Conservation (phyloP, 2,797 vertebrate genomes). For the Catamblyrhynchus diadema region DNA sequence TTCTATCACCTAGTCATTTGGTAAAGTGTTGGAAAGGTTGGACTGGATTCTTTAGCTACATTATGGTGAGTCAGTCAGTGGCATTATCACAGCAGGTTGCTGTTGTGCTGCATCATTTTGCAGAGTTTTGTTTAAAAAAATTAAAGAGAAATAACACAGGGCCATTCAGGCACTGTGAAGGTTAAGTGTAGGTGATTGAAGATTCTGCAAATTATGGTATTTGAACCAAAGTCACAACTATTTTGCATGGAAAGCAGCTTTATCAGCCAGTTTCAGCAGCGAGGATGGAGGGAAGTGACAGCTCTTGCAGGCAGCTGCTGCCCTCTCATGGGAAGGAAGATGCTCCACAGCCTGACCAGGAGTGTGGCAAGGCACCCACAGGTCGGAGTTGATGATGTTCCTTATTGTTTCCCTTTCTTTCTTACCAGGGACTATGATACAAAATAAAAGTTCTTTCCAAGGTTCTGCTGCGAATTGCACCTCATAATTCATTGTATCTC, state of each 20-base stretch:
- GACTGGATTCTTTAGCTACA: background rate
- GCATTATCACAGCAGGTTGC: background rate
- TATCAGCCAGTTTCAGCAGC: background rate
- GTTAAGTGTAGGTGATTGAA: background rate
- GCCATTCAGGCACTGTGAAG: background rate
- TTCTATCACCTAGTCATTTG: background rate
- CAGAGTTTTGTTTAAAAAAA: background rate
- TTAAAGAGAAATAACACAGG: background rate
- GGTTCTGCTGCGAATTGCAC: background rate
- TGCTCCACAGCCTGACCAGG: background rate
- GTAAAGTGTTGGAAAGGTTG: background rate
- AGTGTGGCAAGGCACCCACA: background rate
- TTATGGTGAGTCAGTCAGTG: background rate
- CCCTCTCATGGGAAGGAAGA: slow-evolving; percentile 71
- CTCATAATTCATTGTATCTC: background rate
- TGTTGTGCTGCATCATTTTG: background rate
- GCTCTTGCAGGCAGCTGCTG: slow-evolving; percentile 47
- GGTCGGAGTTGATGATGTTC: accelerated
- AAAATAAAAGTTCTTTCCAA: background rate
- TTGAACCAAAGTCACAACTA: background rate
- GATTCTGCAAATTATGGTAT: background rate
- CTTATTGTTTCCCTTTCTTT: background rate
- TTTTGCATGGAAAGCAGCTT: slow-evolving; percentile 16
- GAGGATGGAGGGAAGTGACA: background rate
- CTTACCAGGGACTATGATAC: background rate